Base-by-base conservation (phyloP, 2,113 vertebrate genomes). In the Sigmodon hispidus region DNA sequence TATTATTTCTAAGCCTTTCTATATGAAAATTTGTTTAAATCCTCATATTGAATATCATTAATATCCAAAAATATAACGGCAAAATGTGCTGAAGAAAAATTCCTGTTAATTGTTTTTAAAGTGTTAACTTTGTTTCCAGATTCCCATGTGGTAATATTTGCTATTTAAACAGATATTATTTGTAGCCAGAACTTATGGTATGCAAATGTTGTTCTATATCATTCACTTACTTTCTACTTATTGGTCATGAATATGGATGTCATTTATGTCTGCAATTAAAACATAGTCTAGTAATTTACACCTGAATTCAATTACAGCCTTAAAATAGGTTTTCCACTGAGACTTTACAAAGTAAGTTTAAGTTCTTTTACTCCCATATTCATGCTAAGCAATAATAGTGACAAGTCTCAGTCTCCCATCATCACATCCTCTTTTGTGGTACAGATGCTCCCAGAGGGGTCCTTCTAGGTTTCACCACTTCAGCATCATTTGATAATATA, bases 191-290 rank as follows among this genome's bases (percentile, higher is more conserved):
- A 95, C 45, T 96, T 94, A 89, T 1, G 67, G 81, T 55, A 95
- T 97, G 81, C 88, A 96, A 96, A 97, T 94, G 31, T 87, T 95
- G 65, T 88, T 73, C 89, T 97, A 86, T 93, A 96, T 97, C 96
- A 92, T 95, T 90, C 88, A 95, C 86, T 96, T 96, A 21, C 83
- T 94, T 95, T 90, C 70, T 86, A 76, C 81, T 89, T 96, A 80
- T 91, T 95, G 67, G 65, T 96, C 83, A 96, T 96, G 95, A 97
- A 96, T 96, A 97, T 95, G 93, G 65, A 97, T 97, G 81, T 11
- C 89, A 93, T 96, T 97, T 94, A 48, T 83, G 86, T 77, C 43
- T 96, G 13, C 91, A 97, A 92, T 97, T 96, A 96, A 97, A 86
- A 95, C 89, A 96, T 69, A 94, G 88, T 81, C 77, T 90, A 73